A percentile compares a stretch with the other conserved stretches of the same genome.
Conservation (phyloP, 2,113 vertebrate genomes). For the Cryptoleucopteryx plumbea region DNA sequence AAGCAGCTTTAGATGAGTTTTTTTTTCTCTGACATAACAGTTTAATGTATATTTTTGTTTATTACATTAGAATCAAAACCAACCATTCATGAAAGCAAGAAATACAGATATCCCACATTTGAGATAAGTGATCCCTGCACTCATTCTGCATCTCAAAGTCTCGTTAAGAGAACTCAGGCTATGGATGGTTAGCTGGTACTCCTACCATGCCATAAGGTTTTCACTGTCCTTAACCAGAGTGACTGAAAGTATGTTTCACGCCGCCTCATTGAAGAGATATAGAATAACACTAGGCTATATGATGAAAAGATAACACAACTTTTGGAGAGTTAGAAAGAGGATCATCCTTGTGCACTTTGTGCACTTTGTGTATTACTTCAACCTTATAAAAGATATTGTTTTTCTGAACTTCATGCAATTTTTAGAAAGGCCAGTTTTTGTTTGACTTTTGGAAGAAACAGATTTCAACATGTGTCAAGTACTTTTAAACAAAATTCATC, state of each 20-base stretch:
- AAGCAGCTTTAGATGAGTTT: neutral
- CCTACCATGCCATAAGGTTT: neutral
- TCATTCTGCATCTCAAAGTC: neutral
- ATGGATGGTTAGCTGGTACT: neutral
- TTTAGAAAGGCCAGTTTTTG: slow-evolving; percentile 17
- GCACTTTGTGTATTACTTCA: neutral
- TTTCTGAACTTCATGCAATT: neutral
- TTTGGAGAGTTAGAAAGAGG: neutral
- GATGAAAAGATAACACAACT: neutral
- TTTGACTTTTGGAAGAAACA: slow-evolving; percentile 10
- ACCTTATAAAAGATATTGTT: neutral
- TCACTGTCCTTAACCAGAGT: neutral
- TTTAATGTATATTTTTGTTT: neutral
- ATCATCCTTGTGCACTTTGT: neutral
- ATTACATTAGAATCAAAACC: neutral
- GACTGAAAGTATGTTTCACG: neutral
- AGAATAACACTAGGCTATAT: neutral
- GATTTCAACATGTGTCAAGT: slow-evolving; percentile 15
- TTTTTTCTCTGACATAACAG: neutral
- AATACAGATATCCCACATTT: neutral
- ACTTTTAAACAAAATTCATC: slow-evolving; percentile 47
- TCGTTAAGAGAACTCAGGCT: neutral
- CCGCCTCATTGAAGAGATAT: neutral
- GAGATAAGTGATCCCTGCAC: neutral
- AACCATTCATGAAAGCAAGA: neutral